A percentile compares a stretch with the other conserved stretches of the same genome.
Conservation (phyloP, 2,113 vertebrate genomes). For the Porphyrio hochstetteri region DNA sequence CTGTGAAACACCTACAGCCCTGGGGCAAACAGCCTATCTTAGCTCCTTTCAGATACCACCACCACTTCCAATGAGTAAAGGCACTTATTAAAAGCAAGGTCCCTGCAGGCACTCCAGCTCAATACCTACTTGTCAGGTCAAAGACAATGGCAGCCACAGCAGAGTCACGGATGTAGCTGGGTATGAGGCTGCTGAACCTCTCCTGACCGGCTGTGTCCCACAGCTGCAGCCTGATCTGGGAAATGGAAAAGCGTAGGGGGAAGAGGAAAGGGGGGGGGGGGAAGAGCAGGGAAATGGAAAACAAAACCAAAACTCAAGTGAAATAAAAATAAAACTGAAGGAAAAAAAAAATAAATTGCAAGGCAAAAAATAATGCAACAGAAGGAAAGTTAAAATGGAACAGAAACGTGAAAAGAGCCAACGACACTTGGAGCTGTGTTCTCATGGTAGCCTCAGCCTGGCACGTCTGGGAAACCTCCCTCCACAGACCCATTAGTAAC, state of each 20-base stretch:
- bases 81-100: not conserved
- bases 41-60: not conserved
- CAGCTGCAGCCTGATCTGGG: conserved; percentile 84
- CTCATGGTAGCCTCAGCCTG: not conserved
- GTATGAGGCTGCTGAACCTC: conserved; percentile 92
- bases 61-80: not conserved
- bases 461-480: not conserved
- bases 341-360: not conserved
- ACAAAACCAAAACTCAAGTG: conserved; percentile 65
- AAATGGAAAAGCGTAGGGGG: conserved; percentile 68
- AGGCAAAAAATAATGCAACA: conserved; percentile 42
- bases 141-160: conserved; percentile 91
- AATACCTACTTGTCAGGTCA: conserved; percentile 93
- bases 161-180: conserved; percentile 93
- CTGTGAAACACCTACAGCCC: not conserved
- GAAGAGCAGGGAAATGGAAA: conserved; percentile 60
- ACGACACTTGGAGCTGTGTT: not conserved
- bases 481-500: not conserved
- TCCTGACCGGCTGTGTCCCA: conserved; percentile 93
- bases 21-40: not conserved
- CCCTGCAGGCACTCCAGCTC: conserved; percentile 57
- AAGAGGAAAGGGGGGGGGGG: not conserved
- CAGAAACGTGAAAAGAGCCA: conserved; percentile 8
- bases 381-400: conserved; percentile 41
- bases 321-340: conserved; percentile 43